These are phyloP conservation scores for Chiridota heheva DNA, from an alignment of 35 echinoderm and acorn worm species.

Conservation along the genomic window DNA sequence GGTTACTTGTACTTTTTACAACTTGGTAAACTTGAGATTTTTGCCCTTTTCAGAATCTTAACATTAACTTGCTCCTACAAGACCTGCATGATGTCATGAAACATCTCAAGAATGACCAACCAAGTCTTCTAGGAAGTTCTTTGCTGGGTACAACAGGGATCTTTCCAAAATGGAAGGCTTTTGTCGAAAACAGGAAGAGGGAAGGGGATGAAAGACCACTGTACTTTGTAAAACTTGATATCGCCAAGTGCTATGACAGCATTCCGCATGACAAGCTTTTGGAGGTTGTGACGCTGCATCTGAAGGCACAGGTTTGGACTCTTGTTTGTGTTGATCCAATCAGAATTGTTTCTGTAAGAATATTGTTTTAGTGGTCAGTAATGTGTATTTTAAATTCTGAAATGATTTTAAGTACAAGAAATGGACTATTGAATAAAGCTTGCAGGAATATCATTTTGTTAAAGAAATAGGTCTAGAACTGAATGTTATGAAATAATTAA, in stretches of 20 bases:
- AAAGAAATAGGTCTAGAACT: too few species aligned
- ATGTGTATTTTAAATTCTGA: too few species aligned
- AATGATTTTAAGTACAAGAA: too few species aligned
- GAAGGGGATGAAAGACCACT: conserved; percentile 39
- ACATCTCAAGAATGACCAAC: conserved; percentile 21
- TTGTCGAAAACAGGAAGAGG: conserved; percentile 1
- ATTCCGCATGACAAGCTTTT: conserved; percentile 56
- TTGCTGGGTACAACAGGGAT: conserved; percentile 15
- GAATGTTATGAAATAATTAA: too few species aligned
- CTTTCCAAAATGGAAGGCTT: conserved; percentile 36
- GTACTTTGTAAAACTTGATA: conserved; percentile 89
- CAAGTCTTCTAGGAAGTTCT: conserved; percentile 14
- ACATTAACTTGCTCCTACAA: conserved; percentile 31
- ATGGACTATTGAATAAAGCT: too few species aligned
- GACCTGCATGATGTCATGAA: conserved; percentile 7
- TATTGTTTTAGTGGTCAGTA: too few species aligned
- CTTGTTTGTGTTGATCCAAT: neutral
- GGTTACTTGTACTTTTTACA: too few species aligned
- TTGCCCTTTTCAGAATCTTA: conserved; percentile 6
- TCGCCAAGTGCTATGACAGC: conserved; percentile 73
- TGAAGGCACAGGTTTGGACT: conserved; percentile 41
- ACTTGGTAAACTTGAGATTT: too few species aligned
- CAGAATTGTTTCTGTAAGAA: neutral
- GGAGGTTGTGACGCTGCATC: conserved; percentile 37
- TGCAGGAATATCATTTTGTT: too few species aligned